Percentiles rank a stretch among this genome's conserved stretches.
phyloP scores from a whole-genome alignment of 2,888 invertebrate genomes.

The Lucinisca nassula region DNA sequence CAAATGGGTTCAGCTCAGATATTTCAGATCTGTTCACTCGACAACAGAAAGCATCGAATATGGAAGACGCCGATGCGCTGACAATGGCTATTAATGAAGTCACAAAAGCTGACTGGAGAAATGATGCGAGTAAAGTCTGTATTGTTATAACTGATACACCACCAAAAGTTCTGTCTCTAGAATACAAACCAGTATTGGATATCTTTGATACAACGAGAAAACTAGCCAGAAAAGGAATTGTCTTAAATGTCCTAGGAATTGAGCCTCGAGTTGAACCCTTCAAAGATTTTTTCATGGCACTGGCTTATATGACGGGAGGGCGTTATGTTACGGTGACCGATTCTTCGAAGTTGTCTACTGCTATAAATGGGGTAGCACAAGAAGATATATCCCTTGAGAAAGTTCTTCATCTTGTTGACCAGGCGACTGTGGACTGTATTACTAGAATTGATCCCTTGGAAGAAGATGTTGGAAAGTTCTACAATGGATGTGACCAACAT shows the following conservation, averaged over 20 bases:
- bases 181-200: not conserved
- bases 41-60: not conserved
- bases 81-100: not conserved
- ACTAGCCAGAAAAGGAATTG: not conserved
- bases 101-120: not conserved
- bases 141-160: not conserved
- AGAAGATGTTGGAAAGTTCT: not conserved
- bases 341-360: not conserved
- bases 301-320: not conserved
- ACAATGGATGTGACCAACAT: not conserved
- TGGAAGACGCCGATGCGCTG: too few relatives aligned
- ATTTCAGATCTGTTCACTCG: not conserved
- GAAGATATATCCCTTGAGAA: not conserved
- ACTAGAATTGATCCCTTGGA: not conserved
- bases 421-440: not conserved
- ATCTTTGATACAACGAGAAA: not conserved
- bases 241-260: not conserved
- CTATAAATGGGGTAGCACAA: not conserved
- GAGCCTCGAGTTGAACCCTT: not conserved
- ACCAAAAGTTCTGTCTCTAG: not conserved
- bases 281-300: not conserved
- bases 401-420: not conserved
- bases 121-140: not conserved
- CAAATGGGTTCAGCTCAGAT: not conserved
- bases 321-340: not conserved